These are phyloP conservation scores for Peromyscus leucopus DNA, from an alignment of 2,113 vertebrate genomes.

Conservation along the genomic window DNA sequence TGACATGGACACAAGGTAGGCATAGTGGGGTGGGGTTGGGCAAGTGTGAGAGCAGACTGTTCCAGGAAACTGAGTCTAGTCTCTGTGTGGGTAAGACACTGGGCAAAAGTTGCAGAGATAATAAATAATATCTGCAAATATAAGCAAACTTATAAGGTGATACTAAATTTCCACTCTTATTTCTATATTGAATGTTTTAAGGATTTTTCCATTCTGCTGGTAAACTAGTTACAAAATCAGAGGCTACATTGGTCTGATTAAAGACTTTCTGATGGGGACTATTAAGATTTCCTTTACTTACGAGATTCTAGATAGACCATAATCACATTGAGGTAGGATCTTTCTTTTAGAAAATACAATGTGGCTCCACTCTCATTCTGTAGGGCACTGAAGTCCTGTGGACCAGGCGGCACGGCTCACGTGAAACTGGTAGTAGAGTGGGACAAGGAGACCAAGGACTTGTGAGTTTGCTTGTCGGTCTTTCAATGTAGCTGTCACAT, in stretches of 20 bases:
- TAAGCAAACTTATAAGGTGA: neutral
- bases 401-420: conserved; percentile 95
- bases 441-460: conserved; percentile 99
- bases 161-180: neutral
- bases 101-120: neutral
- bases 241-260: neutral
- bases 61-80: neutral
- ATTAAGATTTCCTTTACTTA: conserved; percentile 10
- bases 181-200: conserved; percentile 34
- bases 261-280: conserved; percentile 4
- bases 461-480: conserved; percentile 90
- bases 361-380: neutral
- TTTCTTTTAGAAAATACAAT: conserved; percentile 36
- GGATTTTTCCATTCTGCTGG: neutral
- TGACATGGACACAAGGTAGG: neutral
- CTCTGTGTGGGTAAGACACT: neutral
- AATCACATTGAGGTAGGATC: conserved; percentile 5
- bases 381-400: conserved; percentile 93
- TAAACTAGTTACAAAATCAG: neutral
- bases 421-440: conserved; percentile 99
- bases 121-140: neutral
- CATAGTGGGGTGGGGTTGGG: no score
- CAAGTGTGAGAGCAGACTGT: neutral
- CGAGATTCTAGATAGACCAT: neutral
- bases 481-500: conserved; percentile 9